phyloP scores from a whole-genome alignment of 2,888 invertebrate species.

The Cephus spinipes region DNA sequence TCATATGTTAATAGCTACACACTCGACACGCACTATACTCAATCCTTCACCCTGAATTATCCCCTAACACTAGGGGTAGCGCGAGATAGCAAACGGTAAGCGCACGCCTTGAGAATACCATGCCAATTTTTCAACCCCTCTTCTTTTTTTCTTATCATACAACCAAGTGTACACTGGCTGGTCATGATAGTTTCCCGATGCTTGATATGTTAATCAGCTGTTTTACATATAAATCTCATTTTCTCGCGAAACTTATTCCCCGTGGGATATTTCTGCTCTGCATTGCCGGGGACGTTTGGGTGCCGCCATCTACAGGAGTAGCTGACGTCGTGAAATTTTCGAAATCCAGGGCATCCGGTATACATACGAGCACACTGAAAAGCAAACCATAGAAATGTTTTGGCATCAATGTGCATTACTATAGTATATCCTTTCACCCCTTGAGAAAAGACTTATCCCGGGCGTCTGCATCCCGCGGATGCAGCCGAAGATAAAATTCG shows the following conservation, averaged over 20 bases:
- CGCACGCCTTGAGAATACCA: not conserved
- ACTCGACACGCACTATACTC: not conserved
- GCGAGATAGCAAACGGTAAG: not conserved
- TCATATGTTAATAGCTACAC: not conserved
- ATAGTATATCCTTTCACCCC: not conserved
- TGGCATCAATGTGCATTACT: not conserved
- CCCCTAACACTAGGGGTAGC: not conserved
- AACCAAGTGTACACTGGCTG: not conserved
- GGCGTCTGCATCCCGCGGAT: not conserved
- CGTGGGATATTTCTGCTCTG: not conserved
- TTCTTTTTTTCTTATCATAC: not conserved
- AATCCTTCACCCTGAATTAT: not conserved
- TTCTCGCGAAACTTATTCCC: not conserved
- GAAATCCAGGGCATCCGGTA: not conserved
- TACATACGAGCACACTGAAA: not conserved
- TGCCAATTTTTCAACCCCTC: not conserved
- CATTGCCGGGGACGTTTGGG: not conserved
- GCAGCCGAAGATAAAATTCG: not conserved
- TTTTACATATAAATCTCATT: not conserved
- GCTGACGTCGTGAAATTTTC: not conserved
- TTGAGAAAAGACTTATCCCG: not conserved
- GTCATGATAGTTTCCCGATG: not conserved
- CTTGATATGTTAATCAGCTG: not conserved
- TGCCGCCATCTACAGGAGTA: not conserved
- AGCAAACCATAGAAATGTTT: not conserved